A percentile compares a stretch with the other conserved stretches of the same genome.
Conservation (phyloP, 2,113 vertebrate species). For the Cheirogaleus medius region DNA sequence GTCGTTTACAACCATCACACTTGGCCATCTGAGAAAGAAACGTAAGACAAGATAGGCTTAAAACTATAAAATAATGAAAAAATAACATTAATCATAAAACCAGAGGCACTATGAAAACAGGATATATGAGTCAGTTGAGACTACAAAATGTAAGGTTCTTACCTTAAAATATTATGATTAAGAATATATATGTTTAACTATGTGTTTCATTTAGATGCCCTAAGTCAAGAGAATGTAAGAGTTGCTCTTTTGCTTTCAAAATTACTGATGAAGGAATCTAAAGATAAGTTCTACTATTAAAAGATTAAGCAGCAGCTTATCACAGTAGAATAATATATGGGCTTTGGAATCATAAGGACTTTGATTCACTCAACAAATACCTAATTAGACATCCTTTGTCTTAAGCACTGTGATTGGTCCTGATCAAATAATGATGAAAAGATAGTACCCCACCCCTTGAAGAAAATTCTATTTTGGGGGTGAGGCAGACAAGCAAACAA, state of each 20-base stretch:
- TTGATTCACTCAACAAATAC: slow-evolving; percentile 35
- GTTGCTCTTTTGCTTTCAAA: slow-evolving; percentile 50
- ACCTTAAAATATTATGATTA: slow-evolving; percentile 9
- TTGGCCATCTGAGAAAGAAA: slow-evolving; percentile 90
- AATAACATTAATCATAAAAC: slow-evolving; percentile 5
- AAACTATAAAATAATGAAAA: slow-evolving; percentile 35
- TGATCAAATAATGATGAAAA: not conserved
- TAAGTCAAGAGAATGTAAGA: slow-evolving; percentile 6
- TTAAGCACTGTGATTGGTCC: not conserved
- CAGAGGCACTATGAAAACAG: slow-evolving; percentile 33
- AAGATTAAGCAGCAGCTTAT: not conserved
- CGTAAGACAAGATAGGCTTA: slow-evolving; percentile 14
- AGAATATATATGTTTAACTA: not conserved
- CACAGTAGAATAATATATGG: not conserved
- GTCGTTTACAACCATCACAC: slow-evolving; percentile 92
- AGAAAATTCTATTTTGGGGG: not conserved
- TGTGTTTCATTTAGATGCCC: not conserved
- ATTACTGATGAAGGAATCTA: slow-evolving; percentile 39
- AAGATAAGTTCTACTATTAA: not conserved
- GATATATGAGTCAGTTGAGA: not conserved
- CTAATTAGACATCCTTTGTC: not conserved
- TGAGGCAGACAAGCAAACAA: not conserved
- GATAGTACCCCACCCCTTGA: not conserved
- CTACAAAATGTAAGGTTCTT: slow-evolving; percentile 30
- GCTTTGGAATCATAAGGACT: slow-evolving; percentile 9